Percentiles rank a stretch among this genome's conserved stretches.
Conservation (phyloP, 37 sponge, comb jelly and placozoan genomes). For the Cliona cf. orientalis region DNA sequence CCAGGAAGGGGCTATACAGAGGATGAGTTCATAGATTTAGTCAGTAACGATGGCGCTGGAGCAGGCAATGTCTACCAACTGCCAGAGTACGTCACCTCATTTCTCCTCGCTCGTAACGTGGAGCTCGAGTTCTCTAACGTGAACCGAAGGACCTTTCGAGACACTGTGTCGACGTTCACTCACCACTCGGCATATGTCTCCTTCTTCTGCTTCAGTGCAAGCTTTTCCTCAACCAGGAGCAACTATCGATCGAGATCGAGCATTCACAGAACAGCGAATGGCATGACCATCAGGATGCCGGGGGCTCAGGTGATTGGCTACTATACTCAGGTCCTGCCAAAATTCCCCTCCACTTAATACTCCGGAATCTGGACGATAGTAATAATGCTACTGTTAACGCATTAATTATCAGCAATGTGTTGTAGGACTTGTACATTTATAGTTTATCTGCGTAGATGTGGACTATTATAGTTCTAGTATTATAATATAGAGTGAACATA, state of each 20-base stretch:
- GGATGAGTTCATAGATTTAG: not conserved
- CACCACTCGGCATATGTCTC: not conserved
- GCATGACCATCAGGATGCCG: slow-evolving; percentile 39
- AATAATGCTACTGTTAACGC: not conserved
- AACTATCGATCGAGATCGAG: not conserved
- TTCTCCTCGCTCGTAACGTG: slow-evolving; percentile 39
- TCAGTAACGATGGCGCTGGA: no score
- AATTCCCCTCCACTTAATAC: slow-evolving; percentile 10
- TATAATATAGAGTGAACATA: not conserved
- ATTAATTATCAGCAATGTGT: not conserved
- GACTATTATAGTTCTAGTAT: not conserved
- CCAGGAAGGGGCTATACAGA: slow-evolving; percentile 8
- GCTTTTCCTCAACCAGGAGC: not conserved
- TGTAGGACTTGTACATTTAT: not conserved
- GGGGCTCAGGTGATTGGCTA: slow-evolving; percentile 56
- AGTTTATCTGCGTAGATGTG: not conserved
- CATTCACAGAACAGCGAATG: slow-evolving; percentile 17
- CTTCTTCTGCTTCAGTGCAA: slow-evolving; percentile 5
- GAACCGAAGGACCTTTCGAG: not conserved
- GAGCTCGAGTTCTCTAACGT: slow-evolving; percentile 28
- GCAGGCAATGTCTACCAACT: slow-evolving; percentile 9
- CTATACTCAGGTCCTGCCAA: slow-evolving; percentile 41
- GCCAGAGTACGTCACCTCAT: slow-evolving; percentile 30
- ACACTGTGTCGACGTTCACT: not conserved
- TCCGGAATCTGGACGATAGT: no score